Evolutionary conservation across 2,113 vertebrate species (phyloP).

Genomic region (Chionis minor): DNA sequence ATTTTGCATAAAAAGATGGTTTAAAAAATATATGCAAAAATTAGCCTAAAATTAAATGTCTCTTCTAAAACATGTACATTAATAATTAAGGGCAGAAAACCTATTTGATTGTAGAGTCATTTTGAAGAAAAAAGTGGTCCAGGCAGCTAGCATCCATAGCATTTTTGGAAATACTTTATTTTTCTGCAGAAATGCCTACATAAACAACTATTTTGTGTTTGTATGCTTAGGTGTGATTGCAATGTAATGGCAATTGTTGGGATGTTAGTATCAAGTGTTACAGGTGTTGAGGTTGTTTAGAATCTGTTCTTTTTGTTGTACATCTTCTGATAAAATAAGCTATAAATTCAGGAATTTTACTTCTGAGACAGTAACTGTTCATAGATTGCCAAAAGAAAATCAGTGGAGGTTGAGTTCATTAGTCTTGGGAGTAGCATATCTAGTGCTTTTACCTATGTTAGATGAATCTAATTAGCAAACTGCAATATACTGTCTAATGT

Average conservation of each 20-base stretch:
- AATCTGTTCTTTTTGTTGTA: background rate
- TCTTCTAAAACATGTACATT: background rate
- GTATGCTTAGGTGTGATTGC: background rate
- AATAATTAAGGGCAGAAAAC: background rate
- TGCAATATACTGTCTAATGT: background rate
- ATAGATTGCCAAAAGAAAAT: background rate
- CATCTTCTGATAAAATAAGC: background rate
- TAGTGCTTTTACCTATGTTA: background rate
- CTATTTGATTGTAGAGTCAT: background rate
- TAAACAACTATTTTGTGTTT: background rate
- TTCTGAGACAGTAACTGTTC: background rate
- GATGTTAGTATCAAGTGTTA: background rate
- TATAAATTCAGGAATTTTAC: background rate
- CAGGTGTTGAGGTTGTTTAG: background rate
- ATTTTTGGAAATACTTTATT: background rate
- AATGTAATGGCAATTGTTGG: background rate
- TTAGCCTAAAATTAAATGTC: background rate
- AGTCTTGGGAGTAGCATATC: background rate
- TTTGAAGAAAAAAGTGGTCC: background rate
- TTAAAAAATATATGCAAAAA: background rate
- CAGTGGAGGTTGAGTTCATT: background rate
- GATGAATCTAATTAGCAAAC: background rate
- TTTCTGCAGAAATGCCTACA: background rate
- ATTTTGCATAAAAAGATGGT: background rate
- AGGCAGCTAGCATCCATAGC: fast-evolving